Conservation (phyloP, 1,140 invertebrate species). For the Anoplophora glabripennis region DNA sequence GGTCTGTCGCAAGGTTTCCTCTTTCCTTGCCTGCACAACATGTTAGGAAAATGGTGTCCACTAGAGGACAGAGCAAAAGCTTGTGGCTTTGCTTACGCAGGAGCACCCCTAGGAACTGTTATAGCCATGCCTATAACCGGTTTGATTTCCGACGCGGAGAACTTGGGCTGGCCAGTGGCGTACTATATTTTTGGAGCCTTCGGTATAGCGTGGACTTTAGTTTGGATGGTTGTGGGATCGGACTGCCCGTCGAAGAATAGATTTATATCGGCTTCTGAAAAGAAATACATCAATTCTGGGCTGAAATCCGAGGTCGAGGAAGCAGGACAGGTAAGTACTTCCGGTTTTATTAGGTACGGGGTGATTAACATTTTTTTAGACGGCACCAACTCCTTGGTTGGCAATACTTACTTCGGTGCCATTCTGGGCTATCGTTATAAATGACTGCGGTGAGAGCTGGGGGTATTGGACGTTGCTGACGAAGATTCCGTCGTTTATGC, state of each 20-base stretch:
- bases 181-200: constrained; percentile 73
- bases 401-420: no score
- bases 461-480: no score
- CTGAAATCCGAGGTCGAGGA: constrained; percentile 44
- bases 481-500: no score
- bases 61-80: constrained; percentile 56
- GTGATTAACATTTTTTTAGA: no score
- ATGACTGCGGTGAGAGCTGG: no score
- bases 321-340: constrained; percentile 50
- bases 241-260: constrained; percentile 62
- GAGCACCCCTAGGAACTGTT: constrained; percentile 68
- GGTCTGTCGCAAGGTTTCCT: constrained; percentile 77
- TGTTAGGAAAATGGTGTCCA: constrained; percentile 76
- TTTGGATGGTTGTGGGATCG: constrained; percentile 62
- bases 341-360: no score
- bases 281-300: constrained; percentile 57
- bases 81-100: constrained; percentile 57
- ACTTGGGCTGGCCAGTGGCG: constrained; percentile 70
- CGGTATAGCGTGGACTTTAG: constrained; percentile 58
- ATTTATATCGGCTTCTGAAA: constrained; percentile 59
- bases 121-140: constrained; percentile 69
- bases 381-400: no score
- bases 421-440: no score
- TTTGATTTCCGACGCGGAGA: constrained; percentile 56
- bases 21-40: constrained; percentile 72